phyloP scores from a whole-genome alignment of 2,113 vertebrate genomes.

The Scomber scombrus region DNA sequence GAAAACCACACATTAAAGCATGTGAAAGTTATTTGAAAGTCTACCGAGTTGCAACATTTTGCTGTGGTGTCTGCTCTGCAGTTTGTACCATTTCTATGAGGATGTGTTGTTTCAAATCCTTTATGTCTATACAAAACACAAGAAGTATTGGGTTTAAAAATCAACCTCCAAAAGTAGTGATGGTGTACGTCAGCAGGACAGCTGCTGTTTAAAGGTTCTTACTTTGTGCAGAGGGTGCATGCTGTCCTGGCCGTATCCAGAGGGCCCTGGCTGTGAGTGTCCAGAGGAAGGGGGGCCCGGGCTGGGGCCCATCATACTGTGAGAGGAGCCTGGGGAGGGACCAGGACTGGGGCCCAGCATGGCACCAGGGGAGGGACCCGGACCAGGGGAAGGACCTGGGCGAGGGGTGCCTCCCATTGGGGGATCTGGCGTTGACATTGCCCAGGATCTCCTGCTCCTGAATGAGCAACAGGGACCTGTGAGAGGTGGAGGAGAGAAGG shows the following conservation, averaged over 20 bases:
- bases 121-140: not conserved
- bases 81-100: not conserved
- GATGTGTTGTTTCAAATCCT: not conserved
- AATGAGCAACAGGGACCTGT: slow-evolving; percentile 56
- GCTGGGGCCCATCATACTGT: slow-evolving; percentile 95
- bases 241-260: slow-evolving; percentile 90
- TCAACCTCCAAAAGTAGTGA: not conserved
- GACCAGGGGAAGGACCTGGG: slow-evolving; percentile 91
- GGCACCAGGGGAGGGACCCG: slow-evolving; percentile 90
- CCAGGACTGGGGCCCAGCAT: slow-evolving; percentile 93
- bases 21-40: too few species aligned
- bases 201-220: slow-evolving; percentile 44
- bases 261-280: slow-evolving; percentile 88
- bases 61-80: too few species aligned
- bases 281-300: slow-evolving; percentile 90
- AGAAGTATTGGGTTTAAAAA: not conserved
- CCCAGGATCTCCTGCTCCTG: slow-evolving; percentile 69
- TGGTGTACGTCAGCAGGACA: not conserved
- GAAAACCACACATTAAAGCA: too few species aligned
- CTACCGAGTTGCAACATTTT: too few species aligned
- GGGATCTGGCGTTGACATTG: slow-evolving; percentile 96
- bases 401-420: slow-evolving; percentile 91
- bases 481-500: not conserved
- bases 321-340: slow-evolving; percentile 91
- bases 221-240: slow-evolving; percentile 95